Evolutionary conservation across 53 echinoderm and acorn worm species (phyloP).

Genomic region (Zoroaster sp.): DNA sequence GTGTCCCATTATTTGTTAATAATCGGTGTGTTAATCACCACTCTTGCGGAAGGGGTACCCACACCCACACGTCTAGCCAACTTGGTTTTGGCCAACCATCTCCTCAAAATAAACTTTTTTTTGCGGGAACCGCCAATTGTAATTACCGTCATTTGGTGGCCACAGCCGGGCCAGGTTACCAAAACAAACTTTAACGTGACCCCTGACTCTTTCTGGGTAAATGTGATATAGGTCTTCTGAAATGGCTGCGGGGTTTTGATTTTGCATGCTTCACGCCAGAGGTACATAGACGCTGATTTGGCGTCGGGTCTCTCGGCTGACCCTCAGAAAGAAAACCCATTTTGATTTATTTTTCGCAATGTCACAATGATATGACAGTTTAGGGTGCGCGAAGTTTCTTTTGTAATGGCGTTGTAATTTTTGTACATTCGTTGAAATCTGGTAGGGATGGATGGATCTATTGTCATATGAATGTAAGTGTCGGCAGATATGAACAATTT

Average conservation of each 20-base stretch:
- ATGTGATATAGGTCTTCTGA: not conserved
- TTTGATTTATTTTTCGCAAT: too few relatives aligned
- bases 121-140: constrained; percentile 4
- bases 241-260: not conserved
- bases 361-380: too few relatives aligned
- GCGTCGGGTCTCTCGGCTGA: not conserved
- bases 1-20: not conserved
- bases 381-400: too few relatives aligned
- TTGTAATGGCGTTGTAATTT: too few relatives aligned
- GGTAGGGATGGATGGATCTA: too few relatives aligned
- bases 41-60: not conserved
- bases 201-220: constrained; percentile 5
- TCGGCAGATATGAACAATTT: too few relatives aligned
- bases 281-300: not conserved
- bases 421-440: too few relatives aligned
- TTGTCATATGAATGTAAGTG: too few relatives aligned
- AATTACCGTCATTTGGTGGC: constrained; percentile 35
- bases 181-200: constrained; percentile 3
- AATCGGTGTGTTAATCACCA: not conserved
- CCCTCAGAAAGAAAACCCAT: not conserved
- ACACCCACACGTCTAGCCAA: not conserved
- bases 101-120: not conserved
- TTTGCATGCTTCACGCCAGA: not conserved
- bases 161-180: constrained; percentile 25
- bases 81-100: not conserved